Conservation (phyloP, 1,140 invertebrate genomes). For the Heliothis subflexa region DNA sequence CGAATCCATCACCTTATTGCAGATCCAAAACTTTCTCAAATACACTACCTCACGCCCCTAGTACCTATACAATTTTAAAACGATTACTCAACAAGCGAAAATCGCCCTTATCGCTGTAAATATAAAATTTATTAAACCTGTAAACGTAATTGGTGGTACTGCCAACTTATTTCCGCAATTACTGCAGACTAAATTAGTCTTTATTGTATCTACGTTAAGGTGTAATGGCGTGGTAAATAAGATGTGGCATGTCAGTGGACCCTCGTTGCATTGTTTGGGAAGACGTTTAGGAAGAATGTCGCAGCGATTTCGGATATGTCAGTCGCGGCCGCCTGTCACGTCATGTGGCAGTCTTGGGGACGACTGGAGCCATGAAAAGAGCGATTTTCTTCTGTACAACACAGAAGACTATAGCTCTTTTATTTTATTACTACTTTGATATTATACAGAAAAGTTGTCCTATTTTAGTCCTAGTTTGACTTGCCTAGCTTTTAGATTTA, state of each 20-base stretch:
- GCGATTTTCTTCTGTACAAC: slow-evolving; percentile 48
- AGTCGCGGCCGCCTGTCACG: slow-evolving; percentile 80
- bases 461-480: too few relatives aligned
- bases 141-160: slow-evolving; percentile 21
- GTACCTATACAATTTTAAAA: slow-evolving; percentile 44
- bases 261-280: slow-evolving; percentile 68
- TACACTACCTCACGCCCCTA: slow-evolving; percentile 50
- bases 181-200: slow-evolving; percentile 23
- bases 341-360: slow-evolving; percentile 60
- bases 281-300: slow-evolving; percentile 80
- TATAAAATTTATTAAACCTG: slow-evolving; percentile 36
- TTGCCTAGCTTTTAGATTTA: too few relatives aligned
- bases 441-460: not conserved
- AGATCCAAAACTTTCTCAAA: slow-evolving; percentile 68
- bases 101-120: slow-evolving; percentile 47
- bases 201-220: slow-evolving; percentile 16
- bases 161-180: slow-evolving; percentile 3
- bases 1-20: slow-evolving; percentile 78
- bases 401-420: too few relatives aligned
- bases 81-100: slow-evolving; percentile 49
- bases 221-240: not conserved
- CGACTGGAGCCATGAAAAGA: slow-evolving; percentile 55
- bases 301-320: slow-evolving; percentile 82
- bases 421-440: too few relatives aligned
- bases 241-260: slow-evolving; percentile 56